A percentile compares a stretch with the other conserved stretches of the same genome.
phyloP scores from a whole-genome alignment of 2,113 vertebrate genomes.

The Telmatochromis sp. region DNA sequence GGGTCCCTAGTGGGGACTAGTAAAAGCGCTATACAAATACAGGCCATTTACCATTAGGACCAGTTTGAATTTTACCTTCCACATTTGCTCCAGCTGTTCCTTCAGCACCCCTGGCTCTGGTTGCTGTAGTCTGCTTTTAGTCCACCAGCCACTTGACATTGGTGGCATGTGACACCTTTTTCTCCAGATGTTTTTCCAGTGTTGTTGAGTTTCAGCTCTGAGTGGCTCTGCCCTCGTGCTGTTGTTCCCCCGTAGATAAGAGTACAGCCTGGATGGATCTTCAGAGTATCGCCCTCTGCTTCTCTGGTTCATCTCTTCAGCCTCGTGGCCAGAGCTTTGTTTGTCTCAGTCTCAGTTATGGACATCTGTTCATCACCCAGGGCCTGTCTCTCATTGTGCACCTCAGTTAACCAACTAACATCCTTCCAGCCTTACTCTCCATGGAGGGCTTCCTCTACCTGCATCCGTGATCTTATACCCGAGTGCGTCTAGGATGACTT shows the following conservation, averaged over 20 bases:
- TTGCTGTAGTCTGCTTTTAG: background rate
- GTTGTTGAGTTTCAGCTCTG: background rate
- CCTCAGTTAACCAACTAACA: background rate
- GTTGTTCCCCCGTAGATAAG: accelerated
- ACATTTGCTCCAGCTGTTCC: background rate
- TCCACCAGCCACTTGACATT: background rate
- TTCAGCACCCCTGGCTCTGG: background rate
- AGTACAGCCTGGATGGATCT: background rate
- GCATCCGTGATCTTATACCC: background rate
- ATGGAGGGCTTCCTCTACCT: background rate
- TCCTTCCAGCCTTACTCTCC: background rate
- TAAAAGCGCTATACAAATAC: no score
- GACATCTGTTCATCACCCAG: background rate
- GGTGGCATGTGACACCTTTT: background rate
- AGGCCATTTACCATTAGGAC: background rate
- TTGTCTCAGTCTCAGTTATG: background rate
- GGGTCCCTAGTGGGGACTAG: no score
- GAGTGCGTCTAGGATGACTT: background rate
- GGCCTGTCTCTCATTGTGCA: background rate
- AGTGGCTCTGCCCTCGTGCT: background rate
- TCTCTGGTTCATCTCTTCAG: background rate
- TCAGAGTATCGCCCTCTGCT: background rate
- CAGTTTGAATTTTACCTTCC: background rate
- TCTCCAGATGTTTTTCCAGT: background rate
- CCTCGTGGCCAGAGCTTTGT: background rate